Evolutionary conservation across 2,113 vertebrate species (phyloP).

Genomic region (Oenanthe melanoleuca): DNA sequence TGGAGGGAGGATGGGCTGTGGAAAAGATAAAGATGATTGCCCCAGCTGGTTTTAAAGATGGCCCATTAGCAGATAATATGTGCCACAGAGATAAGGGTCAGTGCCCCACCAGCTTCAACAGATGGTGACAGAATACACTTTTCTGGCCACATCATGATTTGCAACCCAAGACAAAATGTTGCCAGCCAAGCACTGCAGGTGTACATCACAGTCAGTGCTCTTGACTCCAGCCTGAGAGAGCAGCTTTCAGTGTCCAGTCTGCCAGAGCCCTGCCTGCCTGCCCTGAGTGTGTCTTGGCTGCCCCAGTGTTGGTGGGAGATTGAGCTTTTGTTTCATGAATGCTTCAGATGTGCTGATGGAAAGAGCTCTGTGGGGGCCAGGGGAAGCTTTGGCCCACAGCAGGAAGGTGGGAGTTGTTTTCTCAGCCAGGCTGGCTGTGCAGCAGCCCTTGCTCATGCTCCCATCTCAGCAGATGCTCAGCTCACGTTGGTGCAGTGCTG

Average conservation of each 20-base stretch:
- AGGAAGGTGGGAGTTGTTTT: background rate
- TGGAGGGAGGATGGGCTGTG: too few relatives aligned
- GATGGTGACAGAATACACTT: too few relatives aligned
- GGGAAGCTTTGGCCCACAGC: background rate
- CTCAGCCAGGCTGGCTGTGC: background rate
- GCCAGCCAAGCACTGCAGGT: background rate
- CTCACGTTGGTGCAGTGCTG: background rate
- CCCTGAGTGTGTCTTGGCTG: background rate
- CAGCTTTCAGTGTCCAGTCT: background rate
- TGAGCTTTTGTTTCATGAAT: background rate
- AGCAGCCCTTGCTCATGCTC: background rate
- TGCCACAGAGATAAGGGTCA: too few relatives aligned
- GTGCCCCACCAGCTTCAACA: too few relatives aligned
- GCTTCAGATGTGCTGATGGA: background rate
- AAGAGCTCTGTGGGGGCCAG: background rate
- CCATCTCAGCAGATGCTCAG: background rate
- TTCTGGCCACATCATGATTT: too few relatives aligned
- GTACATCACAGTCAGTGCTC: background rate
- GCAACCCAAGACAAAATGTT: background rate
- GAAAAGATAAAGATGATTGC: too few relatives aligned
- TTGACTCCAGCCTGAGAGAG: background rate
- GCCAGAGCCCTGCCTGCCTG: background rate
- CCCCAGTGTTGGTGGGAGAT: background rate
- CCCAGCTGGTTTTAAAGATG: too few relatives aligned
- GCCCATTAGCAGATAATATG: too few relatives aligned